Evolutionary conservation across 2,113 vertebrate genomes (phyloP).

Genomic region (Ceratotherium simum): DNA sequence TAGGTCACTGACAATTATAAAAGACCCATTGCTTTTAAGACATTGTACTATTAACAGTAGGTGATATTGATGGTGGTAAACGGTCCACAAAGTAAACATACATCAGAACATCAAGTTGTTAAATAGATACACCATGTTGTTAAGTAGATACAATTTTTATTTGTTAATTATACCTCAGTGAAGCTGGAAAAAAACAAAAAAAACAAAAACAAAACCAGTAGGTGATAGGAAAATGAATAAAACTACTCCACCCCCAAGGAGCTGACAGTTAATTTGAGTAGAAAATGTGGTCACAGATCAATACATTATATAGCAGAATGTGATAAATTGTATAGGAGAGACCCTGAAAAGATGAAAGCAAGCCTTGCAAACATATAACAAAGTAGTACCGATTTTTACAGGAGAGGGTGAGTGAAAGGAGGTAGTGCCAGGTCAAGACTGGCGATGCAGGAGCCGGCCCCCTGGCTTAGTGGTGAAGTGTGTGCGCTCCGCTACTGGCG

Average conservation of each 20-base stretch:
- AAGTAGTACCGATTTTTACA: background rate
- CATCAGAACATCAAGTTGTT: background rate
- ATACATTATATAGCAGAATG: background rate
- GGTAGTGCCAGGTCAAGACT: background rate
- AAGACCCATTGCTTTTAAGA: background rate
- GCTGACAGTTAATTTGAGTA: conserved; percentile 5
- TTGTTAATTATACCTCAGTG: background rate
- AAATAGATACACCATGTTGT: background rate
- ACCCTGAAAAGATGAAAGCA: background rate
- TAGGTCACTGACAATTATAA: background rate
- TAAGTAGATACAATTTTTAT: background rate
- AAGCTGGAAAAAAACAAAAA: background rate
- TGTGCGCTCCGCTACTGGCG: too few species aligned
- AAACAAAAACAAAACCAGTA: background rate
- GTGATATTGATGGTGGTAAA: background rate
- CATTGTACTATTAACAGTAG: background rate
- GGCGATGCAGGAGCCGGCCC: rapidly evolving
- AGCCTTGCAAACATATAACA: background rate
- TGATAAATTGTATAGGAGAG: background rate
- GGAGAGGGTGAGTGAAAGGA: background rate
- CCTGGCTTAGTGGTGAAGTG: too few species aligned
- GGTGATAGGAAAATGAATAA: background rate
- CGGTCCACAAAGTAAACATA: background rate
- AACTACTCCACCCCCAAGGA: background rate
- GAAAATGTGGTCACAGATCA: background rate